Percentiles rank a stretch among this genome's conserved stretches.
Evolutionary conservation across 2,113 vertebrate genomes (phyloP).

Genomic region (Coturnix japonica): DNA sequence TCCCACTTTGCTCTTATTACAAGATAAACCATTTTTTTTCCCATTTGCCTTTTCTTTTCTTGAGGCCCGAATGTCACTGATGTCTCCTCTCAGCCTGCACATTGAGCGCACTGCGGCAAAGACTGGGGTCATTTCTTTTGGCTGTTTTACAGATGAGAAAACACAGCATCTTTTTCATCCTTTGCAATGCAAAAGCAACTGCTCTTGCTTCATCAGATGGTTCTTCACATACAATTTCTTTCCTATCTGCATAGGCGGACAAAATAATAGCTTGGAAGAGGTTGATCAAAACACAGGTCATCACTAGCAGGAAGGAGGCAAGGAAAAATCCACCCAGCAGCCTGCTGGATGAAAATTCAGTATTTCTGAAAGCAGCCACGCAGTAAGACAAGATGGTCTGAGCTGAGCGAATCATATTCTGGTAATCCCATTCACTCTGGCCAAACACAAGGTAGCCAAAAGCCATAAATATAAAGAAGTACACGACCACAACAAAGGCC

Average conservation of each 20-base stretch:
- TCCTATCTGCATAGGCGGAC: constrained; percentile 57
- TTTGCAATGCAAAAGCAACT: constrained; percentile 21
- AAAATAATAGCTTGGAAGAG: constrained; percentile 71
- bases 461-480: constrained; percentile 52
- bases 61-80: constrained; percentile 49
- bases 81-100: constrained; percentile 40
- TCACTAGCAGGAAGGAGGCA: constrained; percentile 62
- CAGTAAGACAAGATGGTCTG: constrained; percentile 73
- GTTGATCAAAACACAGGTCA: constrained; percentile 69
- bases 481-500: constrained; percentile 45
- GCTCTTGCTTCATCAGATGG: constrained; percentile 65
- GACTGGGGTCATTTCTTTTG: background rate
- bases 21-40: constrained; percentile 65
- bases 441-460: constrained; percentile 76
- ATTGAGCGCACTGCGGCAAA: constrained; percentile 12
- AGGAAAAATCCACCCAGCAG: constrained; percentile 67
- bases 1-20: constrained; percentile 39
- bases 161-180: background rate
- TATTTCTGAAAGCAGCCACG: constrained; percentile 57
- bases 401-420: constrained; percentile 30
- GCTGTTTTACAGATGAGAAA: background rate
- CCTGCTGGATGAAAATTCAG: constrained; percentile 16
- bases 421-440: constrained; percentile 72
- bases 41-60: constrained; percentile 59
- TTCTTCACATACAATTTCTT: constrained; percentile 59